These are phyloP conservation scores for Spongia lamella DNA, from an alignment of 37 sponge, comb jelly and placozoan genomes.

Conservation along the genomic window DNA sequence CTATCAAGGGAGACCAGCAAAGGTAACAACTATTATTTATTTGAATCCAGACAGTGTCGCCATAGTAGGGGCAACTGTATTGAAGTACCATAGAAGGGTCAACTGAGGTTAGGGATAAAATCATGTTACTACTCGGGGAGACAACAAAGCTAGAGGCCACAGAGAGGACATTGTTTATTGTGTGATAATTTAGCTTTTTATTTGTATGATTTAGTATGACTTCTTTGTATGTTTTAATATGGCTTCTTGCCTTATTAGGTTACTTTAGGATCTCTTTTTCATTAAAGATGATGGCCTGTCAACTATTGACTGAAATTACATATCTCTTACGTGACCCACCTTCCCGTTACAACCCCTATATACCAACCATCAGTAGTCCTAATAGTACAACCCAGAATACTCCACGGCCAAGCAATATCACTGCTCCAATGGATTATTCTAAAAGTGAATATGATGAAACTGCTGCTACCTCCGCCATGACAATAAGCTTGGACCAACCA, in stretches of 20 bases:
- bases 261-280: conserved; percentile 38
- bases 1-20: too few species aligned
- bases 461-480: background rate
- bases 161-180: too few species aligned
- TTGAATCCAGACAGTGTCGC: background rate
- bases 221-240: background rate
- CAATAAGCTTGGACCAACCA: background rate
- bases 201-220: conserved; percentile 1
- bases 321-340: conserved; percentile 56
- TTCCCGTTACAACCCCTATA: background rate
- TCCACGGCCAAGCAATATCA: background rate
- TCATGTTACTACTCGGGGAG: too few species aligned
- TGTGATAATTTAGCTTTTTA: background rate
- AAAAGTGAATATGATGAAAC: background rate
- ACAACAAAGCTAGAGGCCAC: too few species aligned
- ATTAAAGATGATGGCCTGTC: conserved; percentile 66
- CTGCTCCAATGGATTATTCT: background rate
- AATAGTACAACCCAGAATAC: too few species aligned
- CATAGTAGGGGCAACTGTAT: too few species aligned
- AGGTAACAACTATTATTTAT: background rate
- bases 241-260: background rate
- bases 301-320: conserved; percentile 66
- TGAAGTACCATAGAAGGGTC: too few species aligned
- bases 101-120: too few species aligned
- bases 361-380: background rate